Conservation (phyloP, 2,113 vertebrate genomes). For the Gobiocypris rarus region DNA sequence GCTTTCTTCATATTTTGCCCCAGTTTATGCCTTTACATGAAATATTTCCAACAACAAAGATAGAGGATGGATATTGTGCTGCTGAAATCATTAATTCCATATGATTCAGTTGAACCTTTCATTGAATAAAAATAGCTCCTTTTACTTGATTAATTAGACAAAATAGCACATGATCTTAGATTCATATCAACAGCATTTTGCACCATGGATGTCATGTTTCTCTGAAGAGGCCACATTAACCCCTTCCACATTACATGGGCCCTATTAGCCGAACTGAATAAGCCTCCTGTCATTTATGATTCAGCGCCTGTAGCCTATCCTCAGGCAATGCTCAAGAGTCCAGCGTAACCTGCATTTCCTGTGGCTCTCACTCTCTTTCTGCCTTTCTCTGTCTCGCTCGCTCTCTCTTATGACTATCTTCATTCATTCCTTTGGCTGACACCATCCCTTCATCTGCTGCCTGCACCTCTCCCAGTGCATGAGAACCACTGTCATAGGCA, state of each 20-base stretch:
- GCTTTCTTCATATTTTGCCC: neutral
- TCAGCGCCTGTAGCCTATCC: constrained; percentile 44
- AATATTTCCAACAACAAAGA: neutral
- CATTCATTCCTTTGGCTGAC: constrained; percentile 42
- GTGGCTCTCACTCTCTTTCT: constrained; percentile 34
- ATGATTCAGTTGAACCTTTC: neutral
- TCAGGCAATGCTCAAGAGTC: constrained; percentile 32
- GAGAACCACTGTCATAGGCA: constrained; percentile 28
- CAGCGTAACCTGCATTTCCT: constrained; percentile 51
- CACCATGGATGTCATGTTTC: constrained; percentile 5
- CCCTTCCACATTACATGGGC: constrained; percentile 10
- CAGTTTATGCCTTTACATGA: neutral
- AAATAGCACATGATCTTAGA: neutral
- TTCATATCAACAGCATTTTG: neutral
- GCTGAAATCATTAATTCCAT: neutral
- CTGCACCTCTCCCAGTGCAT: constrained; percentile 11
- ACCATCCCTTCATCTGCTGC: constrained; percentile 30
- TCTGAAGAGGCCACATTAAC: constrained; percentile 16
- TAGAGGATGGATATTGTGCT: neutral
- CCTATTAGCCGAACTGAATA: constrained; percentile 15
- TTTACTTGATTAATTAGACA: neutral
- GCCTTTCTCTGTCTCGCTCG: neutral
- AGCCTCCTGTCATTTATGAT: constrained; percentile 46
- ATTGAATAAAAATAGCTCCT: neutral
- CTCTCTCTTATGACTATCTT: constrained; percentile 20